These are phyloP conservation scores for Leptarthrus brevirostris DNA, from an alignment of 2,888 invertebrate species.

Conservation along the genomic window DNA sequence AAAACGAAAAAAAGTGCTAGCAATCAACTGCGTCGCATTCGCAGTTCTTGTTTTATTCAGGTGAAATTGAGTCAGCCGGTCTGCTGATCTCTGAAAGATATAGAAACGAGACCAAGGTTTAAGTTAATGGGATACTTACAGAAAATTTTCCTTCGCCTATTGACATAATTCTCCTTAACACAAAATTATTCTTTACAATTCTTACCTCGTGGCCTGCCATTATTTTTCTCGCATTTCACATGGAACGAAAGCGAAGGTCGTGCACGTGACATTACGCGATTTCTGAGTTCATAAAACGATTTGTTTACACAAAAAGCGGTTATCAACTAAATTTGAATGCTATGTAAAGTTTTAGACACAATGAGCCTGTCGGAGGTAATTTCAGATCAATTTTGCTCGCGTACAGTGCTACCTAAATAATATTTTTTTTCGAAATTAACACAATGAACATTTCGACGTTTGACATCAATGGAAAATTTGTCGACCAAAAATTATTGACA, in stretches of 20 bases:
- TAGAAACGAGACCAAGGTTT: slow-evolving; percentile 1
- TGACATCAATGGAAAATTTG: background rate
- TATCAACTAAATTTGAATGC: background rate
- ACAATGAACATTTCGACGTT: too few relatives aligned
- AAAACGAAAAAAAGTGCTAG: too few relatives aligned
- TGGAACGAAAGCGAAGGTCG: background rate
- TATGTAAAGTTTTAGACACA: background rate
- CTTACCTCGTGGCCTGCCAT: too few relatives aligned
- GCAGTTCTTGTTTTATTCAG: too few relatives aligned
- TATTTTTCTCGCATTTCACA: background rate
- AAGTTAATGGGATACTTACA: slow-evolving; percentile 13
- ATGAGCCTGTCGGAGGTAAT: background rate
- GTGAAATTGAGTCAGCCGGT: too few relatives aligned
- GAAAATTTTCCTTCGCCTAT: slow-evolving; percentile 23
- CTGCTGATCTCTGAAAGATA: too few relatives aligned
- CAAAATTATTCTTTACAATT: too few relatives aligned
- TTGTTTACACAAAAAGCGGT: background rate
- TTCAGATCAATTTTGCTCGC: background rate
- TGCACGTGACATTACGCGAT: slow-evolving; percentile 1
- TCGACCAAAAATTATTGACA: background rate
- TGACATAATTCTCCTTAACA: slow-evolving; percentile 23
- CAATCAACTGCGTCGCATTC: too few relatives aligned
- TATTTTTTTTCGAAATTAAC: too few relatives aligned
- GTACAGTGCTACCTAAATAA: too few relatives aligned
- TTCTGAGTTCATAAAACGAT: background rate